A percentile compares a stretch with the other conserved stretches of the same genome.
phyloP scores from a whole-genome alignment of 2,113 vertebrate genomes.

The Myiozetetes cayanensis region DNA sequence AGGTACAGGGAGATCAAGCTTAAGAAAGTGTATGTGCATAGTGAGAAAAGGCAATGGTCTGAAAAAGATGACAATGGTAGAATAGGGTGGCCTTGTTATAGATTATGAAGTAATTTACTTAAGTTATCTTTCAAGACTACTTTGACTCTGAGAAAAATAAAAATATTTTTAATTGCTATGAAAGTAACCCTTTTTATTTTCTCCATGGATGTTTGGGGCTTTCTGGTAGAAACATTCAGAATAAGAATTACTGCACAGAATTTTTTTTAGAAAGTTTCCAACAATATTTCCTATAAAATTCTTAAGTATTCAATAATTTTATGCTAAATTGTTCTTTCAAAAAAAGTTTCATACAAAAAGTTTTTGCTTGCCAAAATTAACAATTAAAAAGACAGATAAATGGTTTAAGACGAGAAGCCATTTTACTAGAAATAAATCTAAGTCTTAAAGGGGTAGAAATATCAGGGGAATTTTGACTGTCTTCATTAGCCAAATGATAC shows the following conservation, averaged over 20 bases:
- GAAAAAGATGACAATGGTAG: neutral
- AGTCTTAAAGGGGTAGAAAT: neutral
- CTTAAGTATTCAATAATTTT: neutral
- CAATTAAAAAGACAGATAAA: neutral
- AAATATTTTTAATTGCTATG: neutral
- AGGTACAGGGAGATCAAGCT: neutral
- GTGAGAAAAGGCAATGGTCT: neutral
- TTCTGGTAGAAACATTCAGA: neutral
- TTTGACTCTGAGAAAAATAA: neutral
- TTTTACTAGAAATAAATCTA: neutral
- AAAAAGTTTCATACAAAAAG: neutral
- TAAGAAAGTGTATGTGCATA: neutral
- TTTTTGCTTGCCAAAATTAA: neutral
- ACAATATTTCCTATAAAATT: neutral
- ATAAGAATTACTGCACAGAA: neutral
- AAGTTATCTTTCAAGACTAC: neutral
- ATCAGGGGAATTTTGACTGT: neutral
- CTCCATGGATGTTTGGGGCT: neutral
- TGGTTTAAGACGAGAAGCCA: neutral
- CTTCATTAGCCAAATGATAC: neutral
- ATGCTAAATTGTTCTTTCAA: neutral
- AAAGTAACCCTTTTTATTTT: neutral
- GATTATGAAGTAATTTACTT: neutral
- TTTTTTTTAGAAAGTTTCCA: neutral
- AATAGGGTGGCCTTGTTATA: neutral